Evolutionary conservation across 1,140 invertebrate genomes (phyloP).

Genomic region (Zaprionus ghesquierei): DNA sequence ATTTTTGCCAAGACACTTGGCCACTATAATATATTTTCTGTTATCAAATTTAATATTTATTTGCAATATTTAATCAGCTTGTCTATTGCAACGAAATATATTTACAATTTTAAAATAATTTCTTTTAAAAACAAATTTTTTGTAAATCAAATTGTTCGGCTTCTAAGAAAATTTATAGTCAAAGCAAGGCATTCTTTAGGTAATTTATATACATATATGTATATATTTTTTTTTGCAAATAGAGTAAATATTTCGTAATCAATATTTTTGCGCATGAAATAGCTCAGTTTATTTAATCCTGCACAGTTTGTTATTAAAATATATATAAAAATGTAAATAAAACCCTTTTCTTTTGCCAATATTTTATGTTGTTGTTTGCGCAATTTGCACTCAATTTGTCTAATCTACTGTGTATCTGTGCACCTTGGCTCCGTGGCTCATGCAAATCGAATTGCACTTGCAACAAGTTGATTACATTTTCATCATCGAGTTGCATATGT

Average conservation of each 20-base stretch:
- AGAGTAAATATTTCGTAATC: not conserved
- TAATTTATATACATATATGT: too few relatives aligned
- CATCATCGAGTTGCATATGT: conserved; percentile 5
- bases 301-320: too few relatives aligned
- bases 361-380: not conserved
- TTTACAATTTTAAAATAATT: not conserved
- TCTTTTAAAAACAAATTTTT: not conserved
- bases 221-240: too few relatives aligned
- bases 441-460: conserved; percentile 23
- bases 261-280: not conserved
- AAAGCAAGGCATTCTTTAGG: too few relatives aligned
- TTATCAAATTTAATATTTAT: too few relatives aligned
- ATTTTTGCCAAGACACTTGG: too few relatives aligned
- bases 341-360: not conserved
- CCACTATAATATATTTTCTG: too few relatives aligned
- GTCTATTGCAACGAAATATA: too few relatives aligned
- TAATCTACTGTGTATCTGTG: not conserved
- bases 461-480: conserved; percentile 11
- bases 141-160: too few relatives aligned
- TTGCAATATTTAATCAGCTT: not conserved
- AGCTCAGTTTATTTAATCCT: not conserved
- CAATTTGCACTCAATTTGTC: not conserved
- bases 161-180: too few relatives aligned
- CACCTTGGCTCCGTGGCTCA: not conserved
- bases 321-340: not conserved